Conservation (phyloP, 2,113 vertebrate species). For the Electrona antarctica region DNA sequence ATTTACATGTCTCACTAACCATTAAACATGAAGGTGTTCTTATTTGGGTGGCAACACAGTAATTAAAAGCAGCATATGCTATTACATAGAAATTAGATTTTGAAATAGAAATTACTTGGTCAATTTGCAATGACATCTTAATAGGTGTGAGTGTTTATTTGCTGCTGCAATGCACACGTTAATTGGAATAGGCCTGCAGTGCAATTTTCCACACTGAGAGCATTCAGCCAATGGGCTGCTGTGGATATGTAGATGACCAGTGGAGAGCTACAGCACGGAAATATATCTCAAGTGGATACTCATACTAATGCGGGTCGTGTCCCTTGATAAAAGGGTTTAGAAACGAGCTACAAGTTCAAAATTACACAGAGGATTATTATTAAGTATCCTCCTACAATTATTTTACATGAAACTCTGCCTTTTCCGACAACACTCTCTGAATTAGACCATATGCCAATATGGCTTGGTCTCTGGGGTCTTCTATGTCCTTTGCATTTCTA, state of each 20-base stretch:
- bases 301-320: slow-evolving; percentile 25
- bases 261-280: slow-evolving; percentile 7
- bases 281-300: not conserved
- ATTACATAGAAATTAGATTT: slow-evolving; percentile 40
- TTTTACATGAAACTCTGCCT: slow-evolving; percentile 51
- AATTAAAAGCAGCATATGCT: slow-evolving; percentile 61
- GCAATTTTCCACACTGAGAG: slow-evolving; percentile 28
- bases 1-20: slow-evolving; percentile 65
- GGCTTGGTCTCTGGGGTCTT: slow-evolving; percentile 64
- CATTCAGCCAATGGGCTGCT: not conserved
- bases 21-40: slow-evolving; percentile 71
- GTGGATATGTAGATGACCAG: not conserved
- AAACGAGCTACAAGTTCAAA: slow-evolving; percentile 16
- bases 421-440: slow-evolving; percentile 48
- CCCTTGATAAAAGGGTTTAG: slow-evolving; percentile 30
- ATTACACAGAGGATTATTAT: slow-evolving; percentile 2
- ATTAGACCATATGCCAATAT: slow-evolving; percentile 67
- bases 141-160: slow-evolving; percentile 49
- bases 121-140: slow-evolving; percentile 61
- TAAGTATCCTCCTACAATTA: not conserved
- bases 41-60: slow-evolving; percentile 69
- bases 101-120: slow-evolving; percentile 61
- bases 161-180: slow-evolving; percentile 13
- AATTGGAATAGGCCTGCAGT: slow-evolving; percentile 24
- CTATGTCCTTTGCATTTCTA: slow-evolving; percentile 69